Evolutionary conservation across 2,888 invertebrate species (phyloP), one percentile per base, ranked within the genome.

Genomic region (Pseudococcus longispinus): DNA sequence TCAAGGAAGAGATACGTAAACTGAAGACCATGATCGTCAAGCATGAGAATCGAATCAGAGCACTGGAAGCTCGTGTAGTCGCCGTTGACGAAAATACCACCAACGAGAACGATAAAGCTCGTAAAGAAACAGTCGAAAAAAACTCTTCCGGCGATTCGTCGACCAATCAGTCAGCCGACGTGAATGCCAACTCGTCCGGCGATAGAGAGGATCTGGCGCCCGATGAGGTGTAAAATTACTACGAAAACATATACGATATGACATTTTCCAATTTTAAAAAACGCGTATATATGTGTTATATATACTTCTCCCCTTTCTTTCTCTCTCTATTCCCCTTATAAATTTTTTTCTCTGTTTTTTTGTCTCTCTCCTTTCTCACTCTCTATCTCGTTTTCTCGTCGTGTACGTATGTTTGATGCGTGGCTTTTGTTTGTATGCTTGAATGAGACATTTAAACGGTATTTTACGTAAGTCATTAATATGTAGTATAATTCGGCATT

Each of bases 21-120:
- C 91, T 97, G 89, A 97, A 97, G 90, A 95, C 97, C n/a, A 96
- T 97, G 91, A 96, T 97, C 89, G 96, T 97, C 37, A 97, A 97
- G 90, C 97, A 97, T 90, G 97, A 97, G 92, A 97, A 96, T 89
- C 92, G 96, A 85, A 96, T 96, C 90, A 93, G 95, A 55, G 94
- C 95, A 4, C 91, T 96, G 13, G 96, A 96, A 90, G 94, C 95
- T 4, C 92, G 92, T n/a, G 70, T 83, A n/a, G 65, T 46, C 87
- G 90, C 91, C 70, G 90, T 32, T 87, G 90, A 91, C 70, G 90
- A 91, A 88, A 90, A 91, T 90, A 90, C 91, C 87, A 91, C 91
- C 87, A 90, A 91, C 29, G 90, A 91, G 37, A 90, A 90, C 89
- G 90, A 90, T 88, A 90, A 91, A 87, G 80, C 5, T 65, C 74